Evolutionary conservation across 2,888 invertebrate genomes (phyloP), one percentile per base, ranked within the genome.

Genomic region (Dioctria linearis): DNA sequence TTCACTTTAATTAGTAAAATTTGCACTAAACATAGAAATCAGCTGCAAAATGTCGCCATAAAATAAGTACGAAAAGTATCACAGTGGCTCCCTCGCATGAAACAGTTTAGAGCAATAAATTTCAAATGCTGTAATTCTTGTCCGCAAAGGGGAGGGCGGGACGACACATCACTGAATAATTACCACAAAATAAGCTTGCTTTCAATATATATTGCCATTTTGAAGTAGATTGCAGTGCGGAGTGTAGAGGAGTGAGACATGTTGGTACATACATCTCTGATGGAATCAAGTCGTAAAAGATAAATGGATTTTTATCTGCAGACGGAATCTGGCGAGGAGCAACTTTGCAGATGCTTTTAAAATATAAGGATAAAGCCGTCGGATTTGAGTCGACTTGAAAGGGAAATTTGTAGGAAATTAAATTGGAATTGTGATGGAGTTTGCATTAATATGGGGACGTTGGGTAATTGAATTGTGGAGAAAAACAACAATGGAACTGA

Each of bases 361-460:
- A 65, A 42, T 42, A 42, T 42, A 65, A 5, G 40, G 40, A 65
- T 6, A 42, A 42, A n/a, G 40, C 65, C 25, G 25, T 65, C 65
- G 42, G 65, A 65, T 65, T 65, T 42, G 40, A 40, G 11, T 65
- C 5, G 40, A 65, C 65, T 49, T 65, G 65, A 42, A 40, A 39
- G 42, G 65, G 65, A 65, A 65, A 13, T 65, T 11, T 39, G 65
- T 42, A 65, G 65, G 65, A 65, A 65, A 65, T 65, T 65, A 65
- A 65, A 65, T 65, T 65, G 65, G 65, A 65, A 65, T n/a, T 65
- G 40, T 13, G 65, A n/a, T 65, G 65, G 40, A 65, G 13, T 40
- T 65, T 9, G 65, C 65, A 65, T 65, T 65, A 65, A 65, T 65
- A 9, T 39, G 42, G 37, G 42, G 42, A 65, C 42, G 63, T 65